Evolutionary conservation across 2,888 invertebrate genomes (phyloP).

Genomic region (Portevinia maculata): DNA sequence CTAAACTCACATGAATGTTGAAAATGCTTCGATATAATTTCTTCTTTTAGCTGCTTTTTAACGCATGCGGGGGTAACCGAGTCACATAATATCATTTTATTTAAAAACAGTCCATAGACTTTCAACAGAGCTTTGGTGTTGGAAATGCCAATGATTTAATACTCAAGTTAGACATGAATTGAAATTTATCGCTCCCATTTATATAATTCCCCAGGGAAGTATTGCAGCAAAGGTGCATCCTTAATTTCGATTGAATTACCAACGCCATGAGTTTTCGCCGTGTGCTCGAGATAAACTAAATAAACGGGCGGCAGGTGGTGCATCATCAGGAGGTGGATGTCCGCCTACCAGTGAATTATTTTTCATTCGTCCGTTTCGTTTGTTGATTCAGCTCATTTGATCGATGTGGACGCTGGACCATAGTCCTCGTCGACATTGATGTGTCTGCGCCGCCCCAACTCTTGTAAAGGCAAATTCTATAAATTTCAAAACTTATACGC

Average conservation of each 20-base stretch:
- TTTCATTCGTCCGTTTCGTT: slow-evolving; percentile 73
- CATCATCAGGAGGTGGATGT: slow-evolving; percentile 20
- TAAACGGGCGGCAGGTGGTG: slow-evolving; percentile 10
- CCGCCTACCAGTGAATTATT: slow-evolving; percentile 66
- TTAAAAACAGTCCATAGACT: slow-evolving; percentile 1
- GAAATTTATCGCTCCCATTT: slow-evolving; percentile 55
- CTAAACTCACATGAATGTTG: too few relatives aligned
- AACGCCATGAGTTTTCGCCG: slow-evolving; percentile 63
- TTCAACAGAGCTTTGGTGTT: slow-evolving; percentile 32
- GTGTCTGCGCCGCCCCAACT: slow-evolving; percentile 39
- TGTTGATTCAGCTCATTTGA: slow-evolving; percentile 73
- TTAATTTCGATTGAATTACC: slow-evolving; percentile 73
- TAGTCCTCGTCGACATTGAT: slow-evolving; percentile 34
- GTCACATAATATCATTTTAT: background rate
- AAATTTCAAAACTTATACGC: slow-evolving; percentile 74
- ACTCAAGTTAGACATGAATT: slow-evolving; percentile 61
- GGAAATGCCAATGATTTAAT: slow-evolving; percentile 58
- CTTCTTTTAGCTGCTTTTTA: too few relatives aligned
- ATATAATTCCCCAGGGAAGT: slow-evolving; percentile 32
- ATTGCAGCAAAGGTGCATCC: slow-evolving; percentile 69
- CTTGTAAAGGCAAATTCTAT: slow-evolving; percentile 71
- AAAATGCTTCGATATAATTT: too few relatives aligned
- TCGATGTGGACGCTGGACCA: slow-evolving; percentile 58
- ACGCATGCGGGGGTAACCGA: too few relatives aligned
- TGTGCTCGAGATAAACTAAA: slow-evolving; percentile 55